Conservation (phyloP, 2,113 vertebrate species). For the Lucifuga dentata region DNA sequence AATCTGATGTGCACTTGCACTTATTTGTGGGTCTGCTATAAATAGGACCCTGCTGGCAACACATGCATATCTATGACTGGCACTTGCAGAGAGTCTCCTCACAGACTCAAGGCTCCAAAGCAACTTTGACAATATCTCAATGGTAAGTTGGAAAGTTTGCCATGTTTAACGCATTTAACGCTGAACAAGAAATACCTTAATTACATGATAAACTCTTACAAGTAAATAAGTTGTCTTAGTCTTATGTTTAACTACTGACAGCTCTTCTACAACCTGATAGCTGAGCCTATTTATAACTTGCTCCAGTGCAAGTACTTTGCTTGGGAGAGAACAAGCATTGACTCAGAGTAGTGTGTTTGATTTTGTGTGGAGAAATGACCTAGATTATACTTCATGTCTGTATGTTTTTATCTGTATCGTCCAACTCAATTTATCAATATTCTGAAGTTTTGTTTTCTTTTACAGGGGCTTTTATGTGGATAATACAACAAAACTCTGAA, state of each 20-base stretch:
- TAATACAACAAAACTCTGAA: constrained; percentile 31
- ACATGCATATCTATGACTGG: constrained; percentile 84
- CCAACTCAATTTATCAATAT: not conserved
- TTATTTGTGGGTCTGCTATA: constrained; percentile 86
- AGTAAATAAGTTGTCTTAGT: constrained; percentile 19
- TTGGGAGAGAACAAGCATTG: constrained; percentile 58
- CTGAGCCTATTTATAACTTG: constrained; percentile 81
- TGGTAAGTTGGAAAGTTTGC: constrained; percentile 73
- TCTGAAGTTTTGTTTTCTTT: constrained; percentile 42
- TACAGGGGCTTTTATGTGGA: constrained; percentile 62
- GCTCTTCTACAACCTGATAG: constrained; percentile 60
- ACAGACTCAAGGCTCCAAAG: constrained; percentile 71
- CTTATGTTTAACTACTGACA: constrained; percentile 58
- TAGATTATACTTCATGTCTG: not conserved
- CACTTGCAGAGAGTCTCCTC: constrained; percentile 77
- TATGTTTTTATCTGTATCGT: not conserved
- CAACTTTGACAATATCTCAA: constrained; percentile 72
- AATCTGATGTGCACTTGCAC: constrained; percentile 81
- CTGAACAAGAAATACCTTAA: constrained; percentile 19
- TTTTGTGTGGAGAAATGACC: constrained; percentile 17
- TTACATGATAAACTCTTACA: constrained; percentile 2
- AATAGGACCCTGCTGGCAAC: constrained; percentile 82
- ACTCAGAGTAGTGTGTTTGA: constrained; percentile 43
- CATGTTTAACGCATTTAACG: constrained; percentile 16
- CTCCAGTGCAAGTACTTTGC: constrained; percentile 62